Evolutionary conservation across 2,888 invertebrate genomes (phyloP).

Genomic region (Desoria tigrina): DNA sequence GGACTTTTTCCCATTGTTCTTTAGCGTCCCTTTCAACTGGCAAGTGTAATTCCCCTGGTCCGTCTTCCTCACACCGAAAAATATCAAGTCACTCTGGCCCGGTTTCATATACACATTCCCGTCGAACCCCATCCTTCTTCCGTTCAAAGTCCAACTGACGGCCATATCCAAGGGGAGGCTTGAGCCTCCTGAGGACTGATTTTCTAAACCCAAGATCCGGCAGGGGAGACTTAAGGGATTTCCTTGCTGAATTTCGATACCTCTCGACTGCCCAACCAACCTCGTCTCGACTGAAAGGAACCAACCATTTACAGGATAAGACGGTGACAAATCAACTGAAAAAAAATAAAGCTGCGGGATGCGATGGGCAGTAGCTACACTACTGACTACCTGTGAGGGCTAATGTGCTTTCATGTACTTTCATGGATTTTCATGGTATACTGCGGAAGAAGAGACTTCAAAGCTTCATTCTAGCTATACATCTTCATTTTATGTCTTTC

Average conservation of each 20-base stretch:
- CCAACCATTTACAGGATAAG: background rate
- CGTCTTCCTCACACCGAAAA: conserved; percentile 44
- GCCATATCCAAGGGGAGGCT: conserved; percentile 27
- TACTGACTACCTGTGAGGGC: too few species aligned
- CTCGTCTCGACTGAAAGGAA: conserved; percentile 44
- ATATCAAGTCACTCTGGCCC: conserved; percentile 45
- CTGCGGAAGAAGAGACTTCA: background rate
- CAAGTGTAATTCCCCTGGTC: conserved; percentile 52
- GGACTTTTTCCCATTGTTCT: conserved; percentile 31
- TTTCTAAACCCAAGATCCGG: conserved; percentile 41
- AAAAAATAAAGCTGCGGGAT: background rate
- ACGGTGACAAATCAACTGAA: conserved; percentile 1
- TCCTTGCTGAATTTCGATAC: conserved; percentile 42
- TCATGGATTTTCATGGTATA: too few species aligned
- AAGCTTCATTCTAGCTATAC: conserved; percentile 9
- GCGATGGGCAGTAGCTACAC: too few species aligned
- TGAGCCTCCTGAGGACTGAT: conserved; percentile 21
- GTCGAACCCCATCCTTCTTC: conserved; percentile 41
- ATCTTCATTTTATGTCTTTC: conserved; percentile 20
- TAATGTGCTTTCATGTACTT: too few species aligned
- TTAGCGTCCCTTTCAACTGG: conserved; percentile 36
- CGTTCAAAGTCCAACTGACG: conserved; percentile 45
- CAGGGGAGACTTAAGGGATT: conserved; percentile 49
- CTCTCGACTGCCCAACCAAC: conserved; percentile 49
- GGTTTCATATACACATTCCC: conserved; percentile 49